Percentiles rank a stretch among this genome's conserved stretches.
These are phyloP conservation scores for Saimiri boliviensis DNA, from an alignment of 2,113 vertebrate genomes.

Conservation along the genomic window DNA sequence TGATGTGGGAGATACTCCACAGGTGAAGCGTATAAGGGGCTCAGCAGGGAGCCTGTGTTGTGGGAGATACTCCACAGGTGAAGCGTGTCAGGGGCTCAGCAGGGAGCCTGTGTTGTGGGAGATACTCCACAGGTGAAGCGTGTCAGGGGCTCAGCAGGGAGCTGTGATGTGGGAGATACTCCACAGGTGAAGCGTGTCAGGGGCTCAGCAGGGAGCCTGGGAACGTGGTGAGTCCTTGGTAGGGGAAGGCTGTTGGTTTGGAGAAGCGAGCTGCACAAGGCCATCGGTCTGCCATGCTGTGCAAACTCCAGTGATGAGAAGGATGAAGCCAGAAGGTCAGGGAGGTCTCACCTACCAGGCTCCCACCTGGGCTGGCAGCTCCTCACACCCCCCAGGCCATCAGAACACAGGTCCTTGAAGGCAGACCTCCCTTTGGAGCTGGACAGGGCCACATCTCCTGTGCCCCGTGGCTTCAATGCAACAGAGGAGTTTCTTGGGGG, in stretches of 20 bases:
- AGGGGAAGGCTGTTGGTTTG: neutral
- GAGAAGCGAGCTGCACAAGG: neutral
- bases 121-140: neutral
- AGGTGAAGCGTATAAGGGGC: neutral
- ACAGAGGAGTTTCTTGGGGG: too few relatives aligned
- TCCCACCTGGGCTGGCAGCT: neutral
- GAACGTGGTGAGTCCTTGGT: fast-evolving
- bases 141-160: neutral
- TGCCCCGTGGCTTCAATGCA: too few relatives aligned
- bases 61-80: neutral
- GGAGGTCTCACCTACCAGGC: fast-evolving
- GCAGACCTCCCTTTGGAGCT: neutral
- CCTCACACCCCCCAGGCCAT: fast-evolving
- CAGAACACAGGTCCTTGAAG: neutral
- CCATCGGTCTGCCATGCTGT: too few relatives aligned
- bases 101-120: neutral
- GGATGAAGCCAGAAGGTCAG: neutral
- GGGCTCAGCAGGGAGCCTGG: neutral
- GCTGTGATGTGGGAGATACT: neutral
- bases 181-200: neutral
- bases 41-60: too few relatives aligned
- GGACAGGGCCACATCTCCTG: neutral
- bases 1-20: neutral
- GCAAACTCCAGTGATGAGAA: fast-evolving
- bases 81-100: neutral